Evolutionary conservation across 2,797 vertebrate genomes (phyloP).

Genomic region (Anableps anableps): DNA sequence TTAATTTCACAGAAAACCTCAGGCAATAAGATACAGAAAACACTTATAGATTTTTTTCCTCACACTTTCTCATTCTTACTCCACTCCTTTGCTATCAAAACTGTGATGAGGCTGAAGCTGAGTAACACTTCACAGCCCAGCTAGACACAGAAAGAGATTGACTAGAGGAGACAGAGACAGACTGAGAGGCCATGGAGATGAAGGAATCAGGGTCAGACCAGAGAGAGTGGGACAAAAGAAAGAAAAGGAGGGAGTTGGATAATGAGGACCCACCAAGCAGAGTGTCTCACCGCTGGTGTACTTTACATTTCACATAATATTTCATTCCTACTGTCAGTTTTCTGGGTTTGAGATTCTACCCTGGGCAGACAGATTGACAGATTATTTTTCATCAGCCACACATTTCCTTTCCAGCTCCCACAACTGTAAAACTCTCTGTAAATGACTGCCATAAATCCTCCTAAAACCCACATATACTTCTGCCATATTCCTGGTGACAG

Average conservation of each 20-base stretch:
- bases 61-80: background rate
- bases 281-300: conserved; percentile 59
- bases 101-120: conserved; percentile 39
- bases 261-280: conserved; percentile 62
- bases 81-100: conserved; percentile 28
- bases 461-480: conserved; percentile 59
- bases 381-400: conserved; percentile 71
- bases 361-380: conserved; percentile 69
- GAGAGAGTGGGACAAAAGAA: conserved; percentile 53
- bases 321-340: conserved; percentile 67
- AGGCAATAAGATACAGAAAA: background rate
- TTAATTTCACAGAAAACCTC: background rate
- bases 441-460: conserved; percentile 74
- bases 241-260: conserved; percentile 46
- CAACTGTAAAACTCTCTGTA: conserved; percentile 63
- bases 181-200: conserved; percentile 44
- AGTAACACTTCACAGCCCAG: conserved; percentile 23
- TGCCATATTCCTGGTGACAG: conserved; percentile 62
- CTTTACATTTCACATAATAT: conserved; percentile 70
- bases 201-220: conserved; percentile 37
- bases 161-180: conserved; percentile 29
- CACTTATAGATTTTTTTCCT: background rate
- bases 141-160: conserved; percentile 20
- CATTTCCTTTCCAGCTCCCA: conserved; percentile 52
- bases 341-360: conserved; percentile 61